These are phyloP conservation scores for Cochlearius cochlearius DNA, from an alignment of 2,113 vertebrate genomes.

Conservation along the genomic window DNA sequence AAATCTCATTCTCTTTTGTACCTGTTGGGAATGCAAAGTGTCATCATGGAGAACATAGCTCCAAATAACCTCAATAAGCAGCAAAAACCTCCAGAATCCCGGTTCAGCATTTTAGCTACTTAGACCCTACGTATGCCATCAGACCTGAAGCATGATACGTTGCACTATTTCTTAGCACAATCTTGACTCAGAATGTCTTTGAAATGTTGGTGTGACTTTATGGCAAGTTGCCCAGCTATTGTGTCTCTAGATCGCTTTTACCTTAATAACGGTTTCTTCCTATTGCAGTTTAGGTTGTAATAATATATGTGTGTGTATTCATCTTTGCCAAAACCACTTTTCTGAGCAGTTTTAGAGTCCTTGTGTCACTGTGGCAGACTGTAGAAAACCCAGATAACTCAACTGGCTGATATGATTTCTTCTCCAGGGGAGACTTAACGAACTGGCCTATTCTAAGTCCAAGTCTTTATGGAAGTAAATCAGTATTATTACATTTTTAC, in stretches of 20 bases:
- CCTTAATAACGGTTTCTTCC: background rate
- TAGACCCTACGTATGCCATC: background rate
- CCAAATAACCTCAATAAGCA: background rate
- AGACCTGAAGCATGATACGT: background rate
- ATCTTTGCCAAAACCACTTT: background rate
- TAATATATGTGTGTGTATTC: no score
- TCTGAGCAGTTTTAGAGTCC: background rate
- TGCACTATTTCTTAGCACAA: background rate
- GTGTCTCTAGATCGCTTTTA: background rate
- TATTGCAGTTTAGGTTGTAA: background rate
- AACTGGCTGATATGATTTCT: background rate
- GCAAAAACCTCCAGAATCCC: background rate
- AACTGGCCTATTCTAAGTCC: background rate
- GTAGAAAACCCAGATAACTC: background rate
- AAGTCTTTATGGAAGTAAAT: background rate
- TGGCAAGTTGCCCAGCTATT: background rate
- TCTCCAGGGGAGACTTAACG: background rate
- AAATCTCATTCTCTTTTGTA: background rate
- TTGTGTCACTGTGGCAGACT: background rate
- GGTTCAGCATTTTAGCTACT: background rate
- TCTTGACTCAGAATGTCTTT: background rate
- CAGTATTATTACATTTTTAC: background rate
- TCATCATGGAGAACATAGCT: background rate
- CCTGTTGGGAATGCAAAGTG: background rate
- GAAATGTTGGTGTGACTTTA: background rate